phyloP scores from a whole-genome alignment of 2,888 invertebrate genomes.

The Spodoptera exigua region DNA sequence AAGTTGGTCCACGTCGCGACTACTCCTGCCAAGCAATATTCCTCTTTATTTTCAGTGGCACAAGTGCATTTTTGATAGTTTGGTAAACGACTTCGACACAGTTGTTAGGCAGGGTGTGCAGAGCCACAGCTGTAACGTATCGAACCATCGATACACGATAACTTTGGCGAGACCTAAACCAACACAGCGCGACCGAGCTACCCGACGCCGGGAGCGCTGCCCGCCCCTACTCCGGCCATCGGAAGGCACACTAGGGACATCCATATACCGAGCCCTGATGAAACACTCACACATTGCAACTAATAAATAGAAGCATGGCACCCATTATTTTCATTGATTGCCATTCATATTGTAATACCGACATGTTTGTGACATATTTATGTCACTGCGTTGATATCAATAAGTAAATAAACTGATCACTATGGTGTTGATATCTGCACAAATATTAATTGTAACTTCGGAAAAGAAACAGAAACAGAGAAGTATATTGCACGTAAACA shows the following conservation, averaged over 20 bases:
- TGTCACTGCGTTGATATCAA: no score
- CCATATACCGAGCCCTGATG: conserved; percentile 27
- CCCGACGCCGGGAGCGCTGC: conserved; percentile 25
- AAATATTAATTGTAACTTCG: no score
- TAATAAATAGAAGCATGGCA: no score
- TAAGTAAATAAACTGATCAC: no score
- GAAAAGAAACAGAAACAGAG: no score
- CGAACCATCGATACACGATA: conserved; percentile 60
- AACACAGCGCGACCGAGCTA: conserved; percentile 57
- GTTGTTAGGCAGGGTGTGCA: conserved; percentile 37
- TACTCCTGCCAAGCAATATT: conserved; percentile 19
- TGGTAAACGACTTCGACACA: conserved; percentile 36
- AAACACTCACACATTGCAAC: conserved; percentile 32
- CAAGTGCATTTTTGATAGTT: conserved; percentile 40
- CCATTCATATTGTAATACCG: no score
- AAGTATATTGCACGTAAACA: no score
- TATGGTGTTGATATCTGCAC: no score
- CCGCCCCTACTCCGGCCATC: conserved; percentile 10
- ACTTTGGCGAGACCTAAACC: conserved; percentile 55
- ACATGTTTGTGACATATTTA: no score
- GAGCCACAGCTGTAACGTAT: conserved; percentile 55
- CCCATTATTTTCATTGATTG: no score
- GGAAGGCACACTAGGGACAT: conserved; percentile 9
- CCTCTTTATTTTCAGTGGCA: conserved; percentile 19
- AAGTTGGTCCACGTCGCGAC: conserved; percentile 41